Evolutionary conservation across 2,888 invertebrate genomes (phyloP), one percentile per base, ranked within the genome.

Genomic region (Heteropelma amictum): DNA sequence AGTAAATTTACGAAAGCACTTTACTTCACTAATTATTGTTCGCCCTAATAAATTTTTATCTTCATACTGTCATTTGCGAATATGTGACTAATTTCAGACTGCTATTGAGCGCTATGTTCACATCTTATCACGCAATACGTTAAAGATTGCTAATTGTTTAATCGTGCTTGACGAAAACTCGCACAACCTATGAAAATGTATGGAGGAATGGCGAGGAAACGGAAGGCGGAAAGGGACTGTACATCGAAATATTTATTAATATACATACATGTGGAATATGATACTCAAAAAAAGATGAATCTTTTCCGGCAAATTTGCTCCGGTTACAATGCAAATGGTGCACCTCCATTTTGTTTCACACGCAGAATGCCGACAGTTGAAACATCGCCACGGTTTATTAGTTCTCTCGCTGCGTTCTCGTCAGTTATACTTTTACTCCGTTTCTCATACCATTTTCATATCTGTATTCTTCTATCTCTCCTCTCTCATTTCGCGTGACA

Each of bases 371-470:
- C 56, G 56, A 28, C 12, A 35, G 19, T 67, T 47, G 61, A 75
- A 71, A 63, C 71, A 67, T 71, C 61, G 56, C 58, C 26, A 28
- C 56, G 56, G 75, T 75, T 75, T 75, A 75, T 75, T 75, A 75
- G 67, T 63, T 63, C 61, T 38, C 51, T 35, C 28, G 56, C 30
- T n/a, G n/a, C n/a, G 14, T 40, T 42, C 58, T 49, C 71, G 67
- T 67, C 67, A 56, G 21, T 45, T 7, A 7, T 14, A 28, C 53
- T 38, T 30, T 49, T 56, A 10, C 64, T 17, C 35, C 26, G 14
- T 42, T 5, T 33, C 19, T 14, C 47, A n/a, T 53, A 14, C 17
- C 30, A 35, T 28, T 23, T 60, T 45, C 23, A 56, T 40, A 40
- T 72, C 17, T n/a, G 30, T 54, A 54, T 51, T 61, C 47, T 49